Evolutionary conservation across 2,113 vertebrate genomes (phyloP).

Genomic region (Polypterus bichir): DNA sequence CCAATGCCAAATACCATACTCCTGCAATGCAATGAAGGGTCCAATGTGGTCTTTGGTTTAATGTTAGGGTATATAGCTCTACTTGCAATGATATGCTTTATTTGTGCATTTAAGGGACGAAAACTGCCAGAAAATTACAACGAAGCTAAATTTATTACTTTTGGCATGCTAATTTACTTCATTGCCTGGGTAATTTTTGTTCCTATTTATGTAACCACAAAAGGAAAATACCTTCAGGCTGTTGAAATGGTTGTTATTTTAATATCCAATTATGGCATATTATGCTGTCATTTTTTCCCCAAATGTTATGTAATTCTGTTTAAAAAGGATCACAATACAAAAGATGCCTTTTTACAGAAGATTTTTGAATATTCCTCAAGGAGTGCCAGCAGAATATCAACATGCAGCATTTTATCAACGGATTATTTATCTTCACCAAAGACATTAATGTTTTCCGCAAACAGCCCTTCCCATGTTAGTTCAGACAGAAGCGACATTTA

Average conservation of each 20-base stretch:
- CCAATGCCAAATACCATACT: conserved; percentile 43
- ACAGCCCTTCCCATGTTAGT: too few species aligned
- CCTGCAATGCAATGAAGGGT: conserved; percentile 64
- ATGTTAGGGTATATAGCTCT: conserved; percentile 67
- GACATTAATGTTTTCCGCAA: not conserved
- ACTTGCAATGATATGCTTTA: conserved; percentile 65
- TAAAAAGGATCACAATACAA: conserved; percentile 69
- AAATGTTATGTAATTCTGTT: conserved; percentile 76
- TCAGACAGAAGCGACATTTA: too few species aligned
- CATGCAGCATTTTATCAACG: not conserved
- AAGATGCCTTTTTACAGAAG: conserved; percentile 62
- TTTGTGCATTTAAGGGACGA: conserved; percentile 71
- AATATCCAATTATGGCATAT: conserved; percentile 73
- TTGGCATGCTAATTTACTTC: conserved; percentile 79
- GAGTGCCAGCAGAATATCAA: conserved; percentile 24
- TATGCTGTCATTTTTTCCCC: conserved; percentile 72
- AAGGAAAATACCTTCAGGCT: conserved; percentile 65
- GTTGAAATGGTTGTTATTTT: conserved; percentile 78
- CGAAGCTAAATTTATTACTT: conserved; percentile 79
- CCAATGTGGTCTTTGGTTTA: conserved; percentile 53
- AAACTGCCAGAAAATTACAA: conserved; percentile 80
- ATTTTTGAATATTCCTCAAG: conserved; percentile 63
- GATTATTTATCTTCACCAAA: not conserved
- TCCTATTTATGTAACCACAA: conserved; percentile 61
- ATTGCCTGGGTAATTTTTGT: conserved; percentile 77